Base-by-base conservation (phyloP, 2,888 invertebrate genomes). In the Amphipyra tragopoginis region DNA sequence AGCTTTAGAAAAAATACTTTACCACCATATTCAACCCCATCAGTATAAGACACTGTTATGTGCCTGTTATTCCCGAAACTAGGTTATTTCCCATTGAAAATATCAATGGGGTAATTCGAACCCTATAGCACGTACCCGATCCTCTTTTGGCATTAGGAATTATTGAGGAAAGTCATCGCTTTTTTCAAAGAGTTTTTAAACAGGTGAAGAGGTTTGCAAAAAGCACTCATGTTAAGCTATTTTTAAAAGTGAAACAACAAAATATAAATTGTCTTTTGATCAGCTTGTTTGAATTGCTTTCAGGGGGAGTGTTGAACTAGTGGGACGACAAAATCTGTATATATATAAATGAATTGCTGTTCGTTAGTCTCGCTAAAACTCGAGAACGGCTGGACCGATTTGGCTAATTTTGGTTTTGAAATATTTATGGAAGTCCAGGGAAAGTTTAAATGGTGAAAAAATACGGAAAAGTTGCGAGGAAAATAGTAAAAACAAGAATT, bases 91-190 rank as follows among this genome's bases (percentile, higher is more conserved):
- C 69, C 69, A 69, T 76, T 49, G 62, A 60, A 76, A 62, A 69
- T 72, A 70, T 76, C 63, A 65, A 77, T 79, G 60, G 62, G 67
- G 65, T 69, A 44, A 69, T 79, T 67, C 65, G 42, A 60, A 64
- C 52, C 39, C 60, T 69, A 63, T 59, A 56, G 65, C 77, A 79
- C 77, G 77, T 79, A 63, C 51, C 34, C 62, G 52, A 72, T 65
- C 65, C 55, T 68, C 66, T 64, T 73, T 72, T 63, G 21, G 66
- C 62, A 69, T 76, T 59, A 63, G 51, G 60, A 72, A 61, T 64
- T 72, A 76, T 76, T 76, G 72, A 67, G 77, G 77, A 65, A 77
- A 67, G 48, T 9, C 58, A 65, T 65, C 43, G 62, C n/a, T 56
- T 60, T 53, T 47, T 44, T 34, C 34, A 44, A 50, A 61, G 50